Evolutionary conservation across 1,140 invertebrate genomes (phyloP).

Genomic region (Solen grandis): DNA sequence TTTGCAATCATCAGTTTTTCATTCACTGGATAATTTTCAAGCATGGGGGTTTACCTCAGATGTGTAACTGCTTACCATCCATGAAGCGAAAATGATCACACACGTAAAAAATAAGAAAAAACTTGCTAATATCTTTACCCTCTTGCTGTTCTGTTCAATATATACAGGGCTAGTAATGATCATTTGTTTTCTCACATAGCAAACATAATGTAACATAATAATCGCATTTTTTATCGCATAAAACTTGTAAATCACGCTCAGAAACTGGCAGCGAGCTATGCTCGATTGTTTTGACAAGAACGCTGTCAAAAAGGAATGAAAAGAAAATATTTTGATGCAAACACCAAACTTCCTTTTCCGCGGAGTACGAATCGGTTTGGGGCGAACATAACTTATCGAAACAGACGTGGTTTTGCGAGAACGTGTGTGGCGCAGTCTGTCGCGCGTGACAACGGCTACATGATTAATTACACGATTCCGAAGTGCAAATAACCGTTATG

Average conservation of each 20-base stretch:
- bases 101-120: too few species aligned
- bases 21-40: too few species aligned
- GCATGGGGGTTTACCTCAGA: too few species aligned
- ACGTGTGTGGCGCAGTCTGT: neutral
- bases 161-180: too few species aligned
- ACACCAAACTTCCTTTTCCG: slow-evolving; percentile 33
- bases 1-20: too few species aligned
- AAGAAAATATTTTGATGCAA: slow-evolving; percentile 56
- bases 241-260: neutral
- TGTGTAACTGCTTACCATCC: too few species aligned
- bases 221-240: neutral
- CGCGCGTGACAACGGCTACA: neutral
- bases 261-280: slow-evolving; percentile 33
- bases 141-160: too few species aligned
- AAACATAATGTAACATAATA: neutral
- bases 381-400: neutral
- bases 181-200: neutral
- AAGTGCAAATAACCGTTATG: neutral
- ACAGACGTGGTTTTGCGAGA: neutral
- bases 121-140: too few species aligned
- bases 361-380: neutral
- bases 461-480: neutral
- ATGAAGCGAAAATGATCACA: too few species aligned
- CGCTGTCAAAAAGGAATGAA: slow-evolving; percentile 50
- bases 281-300: slow-evolving; percentile 46